A percentile compares a stretch with the other conserved stretches of the same genome.
Conservation (phyloP, 2,888 invertebrate species). For the Serrognathus titanus region DNA sequence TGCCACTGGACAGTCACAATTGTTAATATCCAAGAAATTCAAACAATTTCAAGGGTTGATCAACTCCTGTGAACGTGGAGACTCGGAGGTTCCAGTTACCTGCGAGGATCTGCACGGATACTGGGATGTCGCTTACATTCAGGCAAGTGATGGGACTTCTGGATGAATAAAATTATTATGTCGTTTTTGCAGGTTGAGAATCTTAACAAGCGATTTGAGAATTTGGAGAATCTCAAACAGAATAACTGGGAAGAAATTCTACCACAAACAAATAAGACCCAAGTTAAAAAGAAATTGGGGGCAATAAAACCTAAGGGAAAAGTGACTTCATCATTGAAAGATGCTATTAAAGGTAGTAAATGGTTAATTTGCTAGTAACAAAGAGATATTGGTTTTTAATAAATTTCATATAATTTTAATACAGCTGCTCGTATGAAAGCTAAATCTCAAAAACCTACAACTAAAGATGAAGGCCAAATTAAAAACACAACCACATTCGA, state of each 20-base stretch:
- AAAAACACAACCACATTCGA: background rate
- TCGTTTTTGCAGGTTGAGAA: conserved; percentile 55
- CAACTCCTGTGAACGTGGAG: conserved; percentile 39
- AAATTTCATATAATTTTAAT: no score
- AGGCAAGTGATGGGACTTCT: conserved; percentile 44
- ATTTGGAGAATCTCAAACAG: conserved; percentile 48
- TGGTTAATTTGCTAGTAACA: no score
- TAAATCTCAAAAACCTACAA: conserved; percentile 10
- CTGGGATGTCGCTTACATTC: conserved; percentile 83
- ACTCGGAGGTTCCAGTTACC: conserved; percentile 55
- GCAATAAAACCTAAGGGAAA: conserved; percentile 7
- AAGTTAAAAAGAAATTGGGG: conserved; percentile 27
- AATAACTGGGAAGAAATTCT: conserved; percentile 56
- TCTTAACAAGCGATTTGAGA: conserved; percentile 59
- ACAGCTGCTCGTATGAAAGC: conserved; percentile 30
- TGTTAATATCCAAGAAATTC: conserved; percentile 74
- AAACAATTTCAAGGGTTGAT: conserved; percentile 68
- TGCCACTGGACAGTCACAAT: conserved; percentile 73
- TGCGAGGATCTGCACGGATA: conserved; percentile 77
- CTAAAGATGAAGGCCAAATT: conserved; percentile 4
- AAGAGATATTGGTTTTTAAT: no score
- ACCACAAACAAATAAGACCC: conserved; percentile 27
- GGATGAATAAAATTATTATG: conserved; percentile 1
- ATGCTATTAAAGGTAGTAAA: conserved; percentile 32
- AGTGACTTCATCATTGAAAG: conserved; percentile 31